phyloP scores from a whole-genome alignment of 2,888 invertebrate genomes.

The Mythimna loreyi region DNA sequence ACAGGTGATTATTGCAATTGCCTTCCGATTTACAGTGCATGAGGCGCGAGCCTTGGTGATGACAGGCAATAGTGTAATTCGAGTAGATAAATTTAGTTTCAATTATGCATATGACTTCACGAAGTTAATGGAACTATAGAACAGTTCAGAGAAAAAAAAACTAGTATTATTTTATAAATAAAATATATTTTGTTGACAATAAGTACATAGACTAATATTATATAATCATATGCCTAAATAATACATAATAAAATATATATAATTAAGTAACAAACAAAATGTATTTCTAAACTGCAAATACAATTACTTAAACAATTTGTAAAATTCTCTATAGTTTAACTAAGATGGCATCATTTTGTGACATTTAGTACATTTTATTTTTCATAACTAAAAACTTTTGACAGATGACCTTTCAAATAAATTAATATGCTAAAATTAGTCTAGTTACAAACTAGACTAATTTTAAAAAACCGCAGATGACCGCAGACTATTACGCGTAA shows the following conservation, averaged over 20 bases:
- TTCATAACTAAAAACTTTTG: background rate
- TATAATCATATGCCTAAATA: background rate
- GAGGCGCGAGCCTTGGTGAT: slow-evolving; percentile 33
- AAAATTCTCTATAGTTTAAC: background rate
- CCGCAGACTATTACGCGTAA: background rate
- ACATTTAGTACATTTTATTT: slow-evolving; percentile 2
- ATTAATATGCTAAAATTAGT: slow-evolving; percentile 4
- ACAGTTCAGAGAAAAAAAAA: slow-evolving; percentile 14
- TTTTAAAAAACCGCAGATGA: background rate
- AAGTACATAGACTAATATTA: slow-evolving; percentile 9
- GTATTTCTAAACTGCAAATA: background rate
- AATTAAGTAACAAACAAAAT: slow-evolving; percentile 11
- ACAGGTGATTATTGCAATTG: slow-evolving; percentile 28
- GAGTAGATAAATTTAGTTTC: slow-evolving; percentile 17
- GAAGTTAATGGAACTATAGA: background rate
- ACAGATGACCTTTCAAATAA: slow-evolving; percentile 2
- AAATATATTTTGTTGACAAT: slow-evolving; percentile 25
- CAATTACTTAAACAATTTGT: background rate
- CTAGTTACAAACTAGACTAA: too few species aligned
- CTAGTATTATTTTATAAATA: background rate
- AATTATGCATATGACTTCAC: slow-evolving; percentile 13
- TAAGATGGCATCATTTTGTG: background rate
- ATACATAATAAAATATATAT: slow-evolving; percentile 5
- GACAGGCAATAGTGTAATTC: slow-evolving; percentile 19
- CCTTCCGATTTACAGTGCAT: slow-evolving; percentile 33